Conservation (phyloP, 2,797 vertebrate species). For the Vespertilio murinus region DNA sequence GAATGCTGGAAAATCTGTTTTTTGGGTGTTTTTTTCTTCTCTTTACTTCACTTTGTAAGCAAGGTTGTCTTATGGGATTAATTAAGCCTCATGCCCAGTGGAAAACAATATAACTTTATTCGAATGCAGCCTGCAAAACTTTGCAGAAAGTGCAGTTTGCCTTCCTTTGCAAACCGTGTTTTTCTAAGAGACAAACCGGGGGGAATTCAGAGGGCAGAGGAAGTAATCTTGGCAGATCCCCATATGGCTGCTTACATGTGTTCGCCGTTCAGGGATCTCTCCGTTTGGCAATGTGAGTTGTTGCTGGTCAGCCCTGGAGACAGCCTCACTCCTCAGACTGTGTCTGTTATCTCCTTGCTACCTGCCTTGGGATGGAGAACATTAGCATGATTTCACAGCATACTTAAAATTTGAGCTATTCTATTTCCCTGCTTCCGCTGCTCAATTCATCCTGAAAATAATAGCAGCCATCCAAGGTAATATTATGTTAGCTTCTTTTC, state of each 20-base stretch:
- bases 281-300: conserved; percentile 32
- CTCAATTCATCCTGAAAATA: conserved; percentile 42
- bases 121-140: conserved; percentile 59
- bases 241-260: conserved; percentile 24
- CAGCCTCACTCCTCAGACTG: not conserved
- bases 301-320: conserved; percentile 6
- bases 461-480: not conserved
- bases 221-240: conserved; percentile 46
- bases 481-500: conserved; percentile 9
- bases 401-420: not conserved
- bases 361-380: conserved; percentile 4
- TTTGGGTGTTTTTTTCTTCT: conserved; percentile 68
- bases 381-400: not conserved
- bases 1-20: conserved; percentile 58
- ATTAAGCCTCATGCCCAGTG: conserved; percentile 72
- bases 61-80: conserved; percentile 76
- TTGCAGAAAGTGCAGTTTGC: conserved; percentile 40
- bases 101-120: conserved; percentile 59
- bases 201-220: conserved; percentile 14
- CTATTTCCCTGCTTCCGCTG: not conserved
- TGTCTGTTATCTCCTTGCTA: not conserved
- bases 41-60: conserved; percentile 70
- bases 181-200: conserved; percentile 6
- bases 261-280: not conserved
- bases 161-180: conserved; percentile 61